Percentiles rank a stretch among this genome's conserved stretches.
These are phyloP conservation scores for Nyctalus aviator DNA, from an alignment of 2,797 vertebrate species.

Conservation along the genomic window DNA sequence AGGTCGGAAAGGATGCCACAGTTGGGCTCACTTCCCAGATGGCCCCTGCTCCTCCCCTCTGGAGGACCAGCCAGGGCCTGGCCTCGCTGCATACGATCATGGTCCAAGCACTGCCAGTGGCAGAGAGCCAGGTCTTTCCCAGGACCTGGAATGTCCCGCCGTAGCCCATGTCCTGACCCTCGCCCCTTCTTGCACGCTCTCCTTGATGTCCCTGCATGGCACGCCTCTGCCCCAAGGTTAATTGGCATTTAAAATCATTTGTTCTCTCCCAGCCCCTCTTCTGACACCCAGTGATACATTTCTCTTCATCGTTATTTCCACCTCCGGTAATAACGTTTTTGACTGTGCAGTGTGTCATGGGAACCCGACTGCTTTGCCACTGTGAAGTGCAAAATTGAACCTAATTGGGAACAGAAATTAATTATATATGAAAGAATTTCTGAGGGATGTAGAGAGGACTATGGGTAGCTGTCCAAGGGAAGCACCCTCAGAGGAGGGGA, in stretches of 20 bases:
- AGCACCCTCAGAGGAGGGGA: neutral
- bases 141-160: neutral
- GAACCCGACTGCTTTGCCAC: constrained; percentile 19
- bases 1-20: neutral
- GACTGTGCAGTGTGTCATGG: neutral
- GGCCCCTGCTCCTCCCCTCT: neutral
- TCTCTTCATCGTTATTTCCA: neutral
- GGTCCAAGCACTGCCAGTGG: neutral
- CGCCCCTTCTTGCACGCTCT: neutral
- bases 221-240: neutral
- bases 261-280: neutral
- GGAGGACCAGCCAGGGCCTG: neutral
- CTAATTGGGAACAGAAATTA: constrained; percentile 63
- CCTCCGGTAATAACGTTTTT: neutral
- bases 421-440: constrained; percentile 57
- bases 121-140: neutral
- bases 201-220: neutral
- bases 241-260: neutral
- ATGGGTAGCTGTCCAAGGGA: neutral
- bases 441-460: neutral
- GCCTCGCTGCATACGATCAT: neutral
- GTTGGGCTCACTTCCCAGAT: neutral
- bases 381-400: neutral
- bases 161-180: neutral
- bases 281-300: neutral